phyloP scores from a whole-genome alignment of 2,797 vertebrate genomes.

The Phalanger gymnotis region DNA sequence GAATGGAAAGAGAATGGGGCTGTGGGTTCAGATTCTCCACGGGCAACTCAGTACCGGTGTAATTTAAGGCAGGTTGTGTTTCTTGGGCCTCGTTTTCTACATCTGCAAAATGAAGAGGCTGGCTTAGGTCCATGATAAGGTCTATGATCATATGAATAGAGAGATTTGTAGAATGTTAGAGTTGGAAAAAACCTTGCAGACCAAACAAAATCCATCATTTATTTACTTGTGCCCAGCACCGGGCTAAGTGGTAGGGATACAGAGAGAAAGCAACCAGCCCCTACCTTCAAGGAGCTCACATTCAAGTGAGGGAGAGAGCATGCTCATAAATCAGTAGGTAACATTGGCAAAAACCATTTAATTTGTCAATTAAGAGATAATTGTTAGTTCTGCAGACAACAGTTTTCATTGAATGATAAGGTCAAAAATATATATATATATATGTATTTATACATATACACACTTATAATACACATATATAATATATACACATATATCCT shows the following conservation, averaged over 20 bases:
- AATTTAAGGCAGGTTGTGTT: background rate
- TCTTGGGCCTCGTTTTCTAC: background rate
- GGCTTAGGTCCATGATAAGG: background rate
- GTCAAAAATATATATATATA: too few species aligned
- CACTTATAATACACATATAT: background rate
- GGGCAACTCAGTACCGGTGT: background rate
- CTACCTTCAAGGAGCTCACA: background rate
- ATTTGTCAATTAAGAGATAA: too few species aligned
- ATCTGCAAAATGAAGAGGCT: background rate
- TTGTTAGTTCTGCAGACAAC: too few species aligned
- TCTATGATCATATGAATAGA: background rate
- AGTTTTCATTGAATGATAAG: too few species aligned
- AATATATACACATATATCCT: background rate
- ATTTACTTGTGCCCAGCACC: background rate
- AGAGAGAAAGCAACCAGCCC: too few species aligned
- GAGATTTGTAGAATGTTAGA: background rate
- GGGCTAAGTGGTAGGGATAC: too few species aligned
- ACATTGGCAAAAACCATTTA: too few species aligned
- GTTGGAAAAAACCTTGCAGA: background rate
- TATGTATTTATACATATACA: background rate
- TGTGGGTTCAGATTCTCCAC: background rate
- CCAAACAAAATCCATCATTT: background rate
- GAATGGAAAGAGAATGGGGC: background rate
- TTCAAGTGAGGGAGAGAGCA: background rate
- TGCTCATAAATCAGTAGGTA: background rate